A percentile compares a stretch with the other conserved stretches of the same genome.
Evolutionary conservation across 2,113 vertebrate species (phyloP).

Genomic region (Anser cygnoides): DNA sequence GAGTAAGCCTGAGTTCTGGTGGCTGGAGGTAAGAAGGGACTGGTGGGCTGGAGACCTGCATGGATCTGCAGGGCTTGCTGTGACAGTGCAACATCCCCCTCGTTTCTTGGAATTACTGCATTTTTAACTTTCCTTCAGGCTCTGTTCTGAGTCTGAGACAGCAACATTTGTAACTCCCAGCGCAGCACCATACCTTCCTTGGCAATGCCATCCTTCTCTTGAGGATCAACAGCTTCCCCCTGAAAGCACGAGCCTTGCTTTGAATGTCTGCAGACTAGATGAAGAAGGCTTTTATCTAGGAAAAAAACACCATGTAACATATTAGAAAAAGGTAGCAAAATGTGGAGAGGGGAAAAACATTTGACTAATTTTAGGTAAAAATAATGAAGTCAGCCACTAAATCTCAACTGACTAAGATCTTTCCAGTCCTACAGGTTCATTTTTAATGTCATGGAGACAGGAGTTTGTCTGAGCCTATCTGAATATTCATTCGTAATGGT

Average conservation of each 20-base stretch:
- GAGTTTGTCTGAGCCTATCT: not conserved
- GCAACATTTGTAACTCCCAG: not conserved
- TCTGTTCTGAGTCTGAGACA: accelerated
- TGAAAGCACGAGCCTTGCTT: not conserved
- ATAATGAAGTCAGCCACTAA: not conserved
- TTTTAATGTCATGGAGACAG: not conserved
- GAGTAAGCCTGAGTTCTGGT: not conserved
- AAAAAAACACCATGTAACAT: not conserved
- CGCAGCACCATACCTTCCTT: accelerated
- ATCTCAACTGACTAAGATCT: not conserved
- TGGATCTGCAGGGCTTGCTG: not conserved
- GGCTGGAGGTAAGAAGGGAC: not conserved
- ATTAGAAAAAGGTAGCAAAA: not conserved
- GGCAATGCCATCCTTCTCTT: accelerated
- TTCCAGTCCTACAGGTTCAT: not conserved
- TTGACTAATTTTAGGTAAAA: not conserved
- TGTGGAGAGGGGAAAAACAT: not conserved
- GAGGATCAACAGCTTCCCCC: not conserved
- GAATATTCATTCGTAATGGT: not conserved
- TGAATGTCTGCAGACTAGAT: not conserved
- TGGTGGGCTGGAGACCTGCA: accelerated
- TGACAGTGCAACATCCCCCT: not conserved
- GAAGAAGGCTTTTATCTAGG: not conserved
- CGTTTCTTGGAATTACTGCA: not conserved
- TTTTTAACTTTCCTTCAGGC: not conserved